Base-by-base conservation (phyloP, 2,113 vertebrate species). In the Blennius ocellaris region DNA sequence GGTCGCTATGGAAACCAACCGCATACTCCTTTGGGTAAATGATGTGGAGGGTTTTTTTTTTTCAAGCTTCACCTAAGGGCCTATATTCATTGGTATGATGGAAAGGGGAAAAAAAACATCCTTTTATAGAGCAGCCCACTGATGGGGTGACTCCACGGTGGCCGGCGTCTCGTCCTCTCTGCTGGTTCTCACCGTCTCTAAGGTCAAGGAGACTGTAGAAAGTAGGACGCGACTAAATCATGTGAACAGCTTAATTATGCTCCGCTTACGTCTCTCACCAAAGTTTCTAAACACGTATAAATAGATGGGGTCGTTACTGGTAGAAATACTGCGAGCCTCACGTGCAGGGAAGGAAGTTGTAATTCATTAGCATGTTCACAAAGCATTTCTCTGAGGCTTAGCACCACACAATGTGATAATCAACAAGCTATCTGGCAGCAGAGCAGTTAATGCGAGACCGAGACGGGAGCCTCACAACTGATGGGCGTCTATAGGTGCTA, bases 131-230 rank as follows among this genome's bases (percentile, higher is more conserved):
- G 36, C 60, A 68, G 44, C 30, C 39, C 21, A 73, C 16, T 45
- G 30, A 71, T 40, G 16, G 30, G 51, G 54, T 3, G 11, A 48
- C 51, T 68, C 36, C 54, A 66, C 51, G 54, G 57, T 64, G 45
- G 69, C 21, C 62, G 57, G 43, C 44, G 38, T 54, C 62, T 38
- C 55, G 57, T 64, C 52, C 14, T 59, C 40, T 21, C 44, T 8
- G 12, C 60, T 66, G 30, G 17, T 36, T 78, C 51, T 21, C 30
- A 37, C n/a, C 0, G 30, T 62, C 67, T 74, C 58, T 54, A 74
- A 88, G 83, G 81, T 84, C 89, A 87, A 37, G 83, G 69, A 80
- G 72, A 82, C 41, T 1, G 65, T 10, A 49, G 41, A 63, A 85
- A 84, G 40, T 84, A 66, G 87, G 79, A 61, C 82, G 74, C 1